Evolutionary conservation across 1,140 invertebrate genomes (phyloP), one percentile per base, ranked within the genome.

Genomic region (Bombus balteatus): DNA sequence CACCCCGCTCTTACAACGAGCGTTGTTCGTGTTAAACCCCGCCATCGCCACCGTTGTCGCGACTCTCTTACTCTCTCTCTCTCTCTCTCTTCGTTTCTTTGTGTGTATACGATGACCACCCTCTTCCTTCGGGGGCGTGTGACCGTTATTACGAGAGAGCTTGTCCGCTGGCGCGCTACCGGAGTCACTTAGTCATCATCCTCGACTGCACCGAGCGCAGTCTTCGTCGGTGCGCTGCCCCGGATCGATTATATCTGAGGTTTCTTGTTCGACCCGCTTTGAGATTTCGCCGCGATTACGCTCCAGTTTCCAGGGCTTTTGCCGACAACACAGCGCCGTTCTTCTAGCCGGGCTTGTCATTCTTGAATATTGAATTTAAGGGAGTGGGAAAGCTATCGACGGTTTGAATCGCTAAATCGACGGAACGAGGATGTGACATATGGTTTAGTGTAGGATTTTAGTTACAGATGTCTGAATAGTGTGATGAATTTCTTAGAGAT

Each of bases 111-210:
- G 88, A 89, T 87, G 70, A 71, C 88, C 82, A 73, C 85, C 87
- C 88, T 84, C 77, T 87, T 87, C 91, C 83, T 78, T 87, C 86
- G 70, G 72, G 75, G 79, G 74, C 78, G 86, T 87, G 79, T 37
- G 88, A 89, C 72, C 83, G 89, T 90, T 90, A 90, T 90, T 90
- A 79, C 80, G 79, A 77, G 82, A 90, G 80, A 90, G 68, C 34
- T 89, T 76, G 86, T 79, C 89, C 82, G 81, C 86, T 71, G 68
- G 70, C 85, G 77, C 70, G 65, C 86, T 85, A 77, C 81, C 81
- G 66, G 78, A 90, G 89, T 90, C 91, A 90, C 91, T 92, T 92
- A 92, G 91, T 91, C 90, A 89, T 90, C 88, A 88, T 88, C 85
- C 83, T 75, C 78, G 87, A 93, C 79, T 85, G 87, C 88, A 65